These are phyloP conservation scores for Lepidotrigona ventralis DNA, from an alignment of 1,140 invertebrate species.

Conservation along the genomic window DNA sequence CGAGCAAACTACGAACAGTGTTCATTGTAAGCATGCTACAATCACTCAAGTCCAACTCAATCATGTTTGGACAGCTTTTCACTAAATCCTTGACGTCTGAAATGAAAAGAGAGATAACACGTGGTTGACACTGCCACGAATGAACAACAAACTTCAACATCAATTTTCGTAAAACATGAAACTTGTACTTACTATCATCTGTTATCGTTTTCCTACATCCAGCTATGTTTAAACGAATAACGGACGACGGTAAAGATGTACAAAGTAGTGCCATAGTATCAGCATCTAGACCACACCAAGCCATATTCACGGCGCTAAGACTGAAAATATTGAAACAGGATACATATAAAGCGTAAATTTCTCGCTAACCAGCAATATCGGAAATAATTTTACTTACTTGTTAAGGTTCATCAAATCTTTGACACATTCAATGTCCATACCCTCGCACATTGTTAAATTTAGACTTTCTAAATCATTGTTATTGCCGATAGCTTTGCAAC, in stretches of 20 bases:
- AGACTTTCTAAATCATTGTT: constrained; percentile 86
- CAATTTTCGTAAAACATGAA: not conserved
- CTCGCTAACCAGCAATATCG: no score
- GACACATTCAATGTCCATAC: constrained; percentile 83
- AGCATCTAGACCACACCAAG: constrained; percentile 88
- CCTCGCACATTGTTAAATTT: constrained; percentile 88
- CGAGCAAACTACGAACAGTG: constrained; percentile 82
- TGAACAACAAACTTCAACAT: not conserved
- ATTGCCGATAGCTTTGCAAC: constrained; percentile 84
- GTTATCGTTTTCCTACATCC: constrained; percentile 88
- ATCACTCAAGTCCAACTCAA: constrained; percentile 93
- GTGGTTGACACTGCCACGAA: not conserved
- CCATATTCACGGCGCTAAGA: constrained; percentile 88
- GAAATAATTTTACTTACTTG: constrained; percentile 79
- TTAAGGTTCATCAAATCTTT: constrained; percentile 82
- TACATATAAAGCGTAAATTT: not conserved
- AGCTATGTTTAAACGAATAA: constrained; percentile 89
- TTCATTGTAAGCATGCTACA: constrained; percentile 85
- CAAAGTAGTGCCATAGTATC: constrained; percentile 84
- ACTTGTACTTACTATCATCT: constrained; percentile 85
- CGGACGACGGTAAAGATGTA: constrained; percentile 81
- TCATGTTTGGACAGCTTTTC: constrained; percentile 85
- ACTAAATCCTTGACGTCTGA: constrained; percentile 86
- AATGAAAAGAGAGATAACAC: constrained; percentile 49
- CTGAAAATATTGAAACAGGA: constrained; percentile 73